These are phyloP conservation scores for Agonopterix alstromeriana DNA, from an alignment of 2,888 invertebrate species.

Conservation along the genomic window DNA sequence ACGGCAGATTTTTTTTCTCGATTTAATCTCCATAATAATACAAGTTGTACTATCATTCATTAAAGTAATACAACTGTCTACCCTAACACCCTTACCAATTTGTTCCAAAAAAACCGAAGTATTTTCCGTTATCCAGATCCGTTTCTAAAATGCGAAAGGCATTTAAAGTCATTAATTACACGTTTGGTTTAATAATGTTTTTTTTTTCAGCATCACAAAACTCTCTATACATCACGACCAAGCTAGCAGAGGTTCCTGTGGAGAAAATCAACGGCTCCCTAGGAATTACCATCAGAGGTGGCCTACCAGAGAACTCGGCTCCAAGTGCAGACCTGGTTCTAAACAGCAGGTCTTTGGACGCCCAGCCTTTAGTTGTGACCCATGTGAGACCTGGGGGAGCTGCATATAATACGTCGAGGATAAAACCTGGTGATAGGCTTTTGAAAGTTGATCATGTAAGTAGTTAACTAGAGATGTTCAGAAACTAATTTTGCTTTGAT, in stretches of 20 bases:
- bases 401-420: conserved; percentile 92
- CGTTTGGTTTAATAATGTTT: background rate
- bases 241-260: conserved; percentile 87
- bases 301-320: conserved; percentile 76
- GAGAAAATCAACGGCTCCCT: conserved; percentile 90
- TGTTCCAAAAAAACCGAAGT: too few species aligned
- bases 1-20: too few species aligned
- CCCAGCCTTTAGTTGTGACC: conserved; percentile 90
- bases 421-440: conserved; percentile 93
- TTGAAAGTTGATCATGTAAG: conserved; percentile 89
- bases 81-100: too few species aligned
- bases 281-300: conserved; percentile 92
- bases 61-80: too few species aligned
- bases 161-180: too few species aligned
- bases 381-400: conserved; percentile 93
- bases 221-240: conserved; percentile 84
- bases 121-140: too few species aligned
- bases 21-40: too few species aligned
- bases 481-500: too few species aligned
- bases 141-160: too few species aligned
- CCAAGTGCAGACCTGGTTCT: conserved; percentile 78
- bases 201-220: conserved; percentile 78
- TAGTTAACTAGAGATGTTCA: conserved; percentile 10
- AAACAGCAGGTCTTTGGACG: conserved; percentile 73
- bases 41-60: too few species aligned